Conservation (phyloP, 2,888 invertebrate genomes). For the Hemistola chrysoprasaria region DNA sequence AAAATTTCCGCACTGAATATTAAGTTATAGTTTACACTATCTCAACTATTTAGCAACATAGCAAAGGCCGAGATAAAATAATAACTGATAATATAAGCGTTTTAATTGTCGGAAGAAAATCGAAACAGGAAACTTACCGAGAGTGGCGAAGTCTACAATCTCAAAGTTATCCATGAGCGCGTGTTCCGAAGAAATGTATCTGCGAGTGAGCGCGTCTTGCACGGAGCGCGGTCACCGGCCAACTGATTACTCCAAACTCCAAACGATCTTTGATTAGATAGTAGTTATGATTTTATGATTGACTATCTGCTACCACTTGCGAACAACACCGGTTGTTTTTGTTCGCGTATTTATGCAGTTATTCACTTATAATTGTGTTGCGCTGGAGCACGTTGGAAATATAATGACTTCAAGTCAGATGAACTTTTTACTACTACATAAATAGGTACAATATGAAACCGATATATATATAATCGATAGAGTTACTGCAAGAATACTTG, state of each 20-base stretch:
- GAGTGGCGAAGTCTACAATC: slow-evolving; percentile 59
- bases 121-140: slow-evolving; percentile 55
- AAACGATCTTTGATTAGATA: slow-evolving; percentile 70
- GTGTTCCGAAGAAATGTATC: slow-evolving; percentile 22
- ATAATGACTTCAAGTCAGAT: no score
- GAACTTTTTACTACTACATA: no score
- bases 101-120: slow-evolving; percentile 3
- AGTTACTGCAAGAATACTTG: no score
- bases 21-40: no score
- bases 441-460: no score
- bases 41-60: no score
- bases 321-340: slow-evolving; percentile 15
- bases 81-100: no score
- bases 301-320: slow-evolving; percentile 48
- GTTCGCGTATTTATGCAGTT: slow-evolving; percentile 1
- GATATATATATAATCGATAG: no score
- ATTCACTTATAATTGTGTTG: no score
- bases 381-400: no score
- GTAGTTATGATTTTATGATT: slow-evolving; percentile 51
- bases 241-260: slow-evolving; percentile 68
- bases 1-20: no score
- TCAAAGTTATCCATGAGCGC: slow-evolving; percentile 59
- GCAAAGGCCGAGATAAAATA: no score
- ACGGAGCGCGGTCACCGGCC: slow-evolving; percentile 57
- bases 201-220: slow-evolving; percentile 37